Conservation (phyloP, 2,113 vertebrate species). For the Rostratula benghalensis region DNA sequence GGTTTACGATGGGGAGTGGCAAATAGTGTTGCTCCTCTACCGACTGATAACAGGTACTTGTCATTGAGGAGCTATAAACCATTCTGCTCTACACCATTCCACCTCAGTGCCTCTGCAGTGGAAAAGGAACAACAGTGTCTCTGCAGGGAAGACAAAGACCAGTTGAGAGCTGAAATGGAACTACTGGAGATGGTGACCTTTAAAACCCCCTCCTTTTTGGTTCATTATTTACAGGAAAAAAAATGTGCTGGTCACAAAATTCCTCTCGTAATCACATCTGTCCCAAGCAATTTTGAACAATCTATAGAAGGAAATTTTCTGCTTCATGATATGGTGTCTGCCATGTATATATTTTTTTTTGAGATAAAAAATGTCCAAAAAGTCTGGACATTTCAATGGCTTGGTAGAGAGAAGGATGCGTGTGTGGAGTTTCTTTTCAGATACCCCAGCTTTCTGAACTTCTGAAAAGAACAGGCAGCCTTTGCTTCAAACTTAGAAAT, state of each 20-base stretch:
- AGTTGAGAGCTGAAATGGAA: neutral
- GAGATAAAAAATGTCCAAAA: neutral
- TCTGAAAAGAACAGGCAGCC: neutral
- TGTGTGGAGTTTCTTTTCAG: neutral
- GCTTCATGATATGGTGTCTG: neutral
- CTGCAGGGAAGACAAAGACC: neutral
- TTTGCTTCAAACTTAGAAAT: neutral
- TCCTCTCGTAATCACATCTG: neutral
- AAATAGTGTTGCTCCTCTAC: neutral
- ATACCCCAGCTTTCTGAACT: neutral
- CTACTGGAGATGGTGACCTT: neutral
- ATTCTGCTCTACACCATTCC: neutral
- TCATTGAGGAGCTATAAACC: neutral
- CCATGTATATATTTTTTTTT: too few species aligned
- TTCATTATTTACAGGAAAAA: neutral
- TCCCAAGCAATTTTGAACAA: neutral
- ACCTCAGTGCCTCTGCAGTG: neutral
- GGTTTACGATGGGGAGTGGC: neutral
- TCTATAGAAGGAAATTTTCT: neutral
- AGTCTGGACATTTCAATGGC: neutral
- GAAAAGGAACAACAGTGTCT: neutral
- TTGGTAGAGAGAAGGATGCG: neutral
- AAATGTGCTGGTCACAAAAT: neutral
- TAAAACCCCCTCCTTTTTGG: neutral
- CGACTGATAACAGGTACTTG: neutral